These are phyloP conservation scores for Osmerus eperlanus DNA, from an alignment of 2,113 vertebrate genomes.

Conservation along the genomic window DNA sequence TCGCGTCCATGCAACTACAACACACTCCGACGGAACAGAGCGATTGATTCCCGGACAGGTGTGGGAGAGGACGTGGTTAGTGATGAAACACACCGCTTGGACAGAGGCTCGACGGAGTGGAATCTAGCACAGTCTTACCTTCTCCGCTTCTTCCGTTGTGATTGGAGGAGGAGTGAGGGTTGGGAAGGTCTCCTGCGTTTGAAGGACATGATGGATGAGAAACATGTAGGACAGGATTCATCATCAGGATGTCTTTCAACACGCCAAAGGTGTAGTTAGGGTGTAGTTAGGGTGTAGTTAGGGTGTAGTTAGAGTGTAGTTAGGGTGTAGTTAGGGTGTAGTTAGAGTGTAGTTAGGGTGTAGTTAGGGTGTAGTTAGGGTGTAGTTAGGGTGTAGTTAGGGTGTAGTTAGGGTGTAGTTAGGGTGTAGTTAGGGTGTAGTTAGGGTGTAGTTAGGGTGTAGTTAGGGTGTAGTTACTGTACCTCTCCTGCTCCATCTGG, in stretches of 20 bases:
- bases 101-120: neutral
- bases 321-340: too few relatives aligned
- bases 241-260: neutral
- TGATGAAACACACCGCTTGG: neutral
- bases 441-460: too few relatives aligned
- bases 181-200: conserved; percentile 30
- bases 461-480: too few relatives aligned
- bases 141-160: conserved; percentile 40
- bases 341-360: too few relatives aligned
- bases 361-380: too few relatives aligned
- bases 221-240: conserved; percentile 19
- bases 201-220: neutral
- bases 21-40: conserved; percentile 36
- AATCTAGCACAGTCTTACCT: conserved; percentile 46
- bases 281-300: too few relatives aligned
- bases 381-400: too few relatives aligned
- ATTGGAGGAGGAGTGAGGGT: conserved; percentile 21
- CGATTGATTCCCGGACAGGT: neutral
- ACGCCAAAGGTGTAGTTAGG: too few relatives aligned
- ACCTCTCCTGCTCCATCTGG: too few relatives aligned
- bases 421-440: too few relatives aligned
- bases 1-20: conserved; percentile 19
- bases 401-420: too few relatives aligned
- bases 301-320: too few relatives aligned
- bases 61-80: conserved; percentile 26